Base-by-base conservation (phyloP, 1,140 invertebrate species). In the Agrilus planipennis region DNA sequence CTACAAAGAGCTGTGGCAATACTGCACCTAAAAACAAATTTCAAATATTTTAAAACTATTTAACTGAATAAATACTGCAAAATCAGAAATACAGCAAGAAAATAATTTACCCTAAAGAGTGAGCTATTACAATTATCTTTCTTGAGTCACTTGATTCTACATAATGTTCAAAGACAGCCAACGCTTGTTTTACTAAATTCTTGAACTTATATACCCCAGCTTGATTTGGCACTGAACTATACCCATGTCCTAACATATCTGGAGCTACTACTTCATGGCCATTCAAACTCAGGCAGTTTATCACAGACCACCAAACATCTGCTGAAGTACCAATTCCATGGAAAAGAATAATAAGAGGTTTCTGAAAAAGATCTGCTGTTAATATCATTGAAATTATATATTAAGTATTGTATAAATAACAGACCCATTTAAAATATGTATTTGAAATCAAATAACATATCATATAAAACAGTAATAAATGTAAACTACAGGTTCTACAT, bases 281-380 rank as follows among this genome's bases (percentile, higher is more conserved):
- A 38, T 67, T 60, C 22, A 56, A 59, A 1, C 67, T 59, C 55
- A 85, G 79, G 59, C 75, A 79, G 20, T 67, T 57, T 2, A 82
- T 63, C 49, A 82, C 74, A 34, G 68, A 50, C 39, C 68, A 68
- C 69, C 81, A 85, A 16, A 76, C 61, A 44, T 81, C 75, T n/a
- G 77, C 73, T 2, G 75, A 78, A 7, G 75, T 76, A 5, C 79
- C 80, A 44, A 83, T 78, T 5, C 81, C 80, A 58, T 85, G 81
- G 16, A 84, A 64, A 47, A 85, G 78, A 39, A 82, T 74, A 39
- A 84, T 62, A 17, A 69, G 56, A 4, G 75, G 76, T 55, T 74
- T 76, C 21, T 51, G 34, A 38, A 50, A 41, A n/a, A 25, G n/a
- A n/a, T n/a, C n/a, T n/a, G n/a, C n/a, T n/a, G n/a, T n/a, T n/a